Evolutionary conservation across 2,797 vertebrate genomes (phyloP), one percentile per base, ranked within the genome.

Genomic region (Coluber constrictor): DNA sequence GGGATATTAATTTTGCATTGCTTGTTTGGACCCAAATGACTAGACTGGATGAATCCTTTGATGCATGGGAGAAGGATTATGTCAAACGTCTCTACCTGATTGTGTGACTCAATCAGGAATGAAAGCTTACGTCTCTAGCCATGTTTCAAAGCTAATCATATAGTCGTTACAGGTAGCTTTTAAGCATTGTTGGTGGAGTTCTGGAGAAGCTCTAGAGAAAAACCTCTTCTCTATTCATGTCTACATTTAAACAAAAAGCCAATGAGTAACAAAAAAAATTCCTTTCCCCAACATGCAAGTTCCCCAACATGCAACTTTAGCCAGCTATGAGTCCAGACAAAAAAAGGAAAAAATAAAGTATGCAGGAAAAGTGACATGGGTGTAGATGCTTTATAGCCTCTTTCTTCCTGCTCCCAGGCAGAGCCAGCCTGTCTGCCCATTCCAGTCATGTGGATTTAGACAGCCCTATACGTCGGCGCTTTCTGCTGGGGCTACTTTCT

Each of bases 371-470:
- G 0, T 92, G 95, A 88, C 92, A 15, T 88, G 90, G 96, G 94
- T 95, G 96, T 96, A 96, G 96, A 88, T 97, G 43, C 97, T 96
- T 97, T 93, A 97, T 97, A 96, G 97, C 92, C 97, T 98, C 95
- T 98, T 98, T 98, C 97, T 98, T 97, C 98, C 98, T 89, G 97
- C 98, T 98, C 98, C 98, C 98, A 99, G 99, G 99, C 98, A 99
- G 98, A 98, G 98, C 98, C 99, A 99, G 98, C 98, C 99, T 97
- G 98, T 99, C 98, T 99, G 99, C 98, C 98, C 99, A 97, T 98
- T 99, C 97, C 98, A 99, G 97, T 98, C 99, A 98, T 99, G 99
- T 98, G 99, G 99, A 98, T 99, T 99, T 98, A 99, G 99, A 97
- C 99, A 98, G 98, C 96, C 99, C 97, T 99, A 98, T 97, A 97